Percentiles rank a stretch among this genome's conserved stretches.
phyloP scores from a whole-genome alignment of 2,888 invertebrate species.

The Acleris laterana region DNA sequence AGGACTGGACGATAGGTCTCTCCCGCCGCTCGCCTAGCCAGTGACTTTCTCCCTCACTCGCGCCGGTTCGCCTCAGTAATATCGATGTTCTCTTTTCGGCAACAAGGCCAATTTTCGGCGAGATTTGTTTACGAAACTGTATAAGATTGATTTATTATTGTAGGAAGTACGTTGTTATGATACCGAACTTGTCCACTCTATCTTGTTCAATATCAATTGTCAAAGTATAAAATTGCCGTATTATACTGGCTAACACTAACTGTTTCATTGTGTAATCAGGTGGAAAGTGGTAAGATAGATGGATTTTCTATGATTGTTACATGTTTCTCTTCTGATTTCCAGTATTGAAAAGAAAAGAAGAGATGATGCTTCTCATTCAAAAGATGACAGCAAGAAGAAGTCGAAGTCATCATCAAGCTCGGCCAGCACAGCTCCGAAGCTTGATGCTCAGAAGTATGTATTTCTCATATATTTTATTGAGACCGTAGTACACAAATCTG shows the following conservation, averaged over 20 bases:
- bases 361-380: conserved; percentile 85
- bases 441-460: conserved; percentile 88
- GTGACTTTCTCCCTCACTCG: conserved; percentile 60
- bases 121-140: conserved; percentile 9
- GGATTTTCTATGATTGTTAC: neutral
- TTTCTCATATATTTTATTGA: neutral
- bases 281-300: neutral
- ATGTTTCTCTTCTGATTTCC: conserved; percentile 47
- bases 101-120: conserved; percentile 29
- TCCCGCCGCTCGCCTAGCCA: conserved; percentile 25
- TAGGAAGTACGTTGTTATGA: neutral
- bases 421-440: conserved; percentile 86
- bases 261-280: neutral
- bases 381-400: conserved; percentile 91
- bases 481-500: neutral
- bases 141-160: conserved; percentile 6
- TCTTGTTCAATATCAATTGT: too few relatives aligned
- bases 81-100: conserved; percentile 17
- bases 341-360: conserved; percentile 94
- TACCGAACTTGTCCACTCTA: too few relatives aligned
- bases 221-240: too few relatives aligned
- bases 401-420: conserved; percentile 87
- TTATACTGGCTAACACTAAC: too few relatives aligned
- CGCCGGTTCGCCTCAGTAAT: conserved; percentile 39
- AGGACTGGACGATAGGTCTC: conserved; percentile 39